A percentile compares a stretch with the other conserved stretches of the same genome.
Conservation (phyloP, 2,888 invertebrate species). For the Tinea pellionella region DNA sequence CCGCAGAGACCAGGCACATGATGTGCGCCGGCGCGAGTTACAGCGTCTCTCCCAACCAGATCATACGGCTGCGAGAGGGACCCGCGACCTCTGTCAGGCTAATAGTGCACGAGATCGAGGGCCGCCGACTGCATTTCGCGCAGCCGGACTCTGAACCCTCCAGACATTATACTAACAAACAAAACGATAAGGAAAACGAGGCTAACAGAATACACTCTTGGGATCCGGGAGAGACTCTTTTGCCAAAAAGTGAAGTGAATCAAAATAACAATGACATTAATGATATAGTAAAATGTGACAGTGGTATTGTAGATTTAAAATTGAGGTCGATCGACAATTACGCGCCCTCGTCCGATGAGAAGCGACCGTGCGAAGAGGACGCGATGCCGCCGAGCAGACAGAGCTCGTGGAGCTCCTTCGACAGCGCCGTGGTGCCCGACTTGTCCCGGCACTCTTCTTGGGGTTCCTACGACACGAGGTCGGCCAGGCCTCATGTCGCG, state of each 20-base stretch:
- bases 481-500: slow-evolving; percentile 24
- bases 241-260: slow-evolving; percentile 33
- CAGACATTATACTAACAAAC: slow-evolving; percentile 45
- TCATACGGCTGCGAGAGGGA: slow-evolving; percentile 81
- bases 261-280: slow-evolving; percentile 44
- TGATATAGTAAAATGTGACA: slow-evolving; percentile 63
- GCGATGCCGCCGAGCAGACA: slow-evolving; percentile 67
- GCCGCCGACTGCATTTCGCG: slow-evolving; percentile 56
- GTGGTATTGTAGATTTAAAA: slow-evolving; percentile 57
- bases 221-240: slow-evolving; percentile 72
- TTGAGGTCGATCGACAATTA: slow-evolving; percentile 73
- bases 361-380: slow-evolving; percentile 25
- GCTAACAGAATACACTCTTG: slow-evolving; percentile 72
- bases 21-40: slow-evolving; percentile 89
- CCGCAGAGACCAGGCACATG: slow-evolving; percentile 79
- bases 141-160: slow-evolving; percentile 39
- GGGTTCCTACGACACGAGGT: slow-evolving; percentile 81
- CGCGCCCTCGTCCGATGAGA: slow-evolving; percentile 41
- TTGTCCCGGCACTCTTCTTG: slow-evolving; percentile 84
- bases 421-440: slow-evolving; percentile 80
- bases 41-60: slow-evolving; percentile 92
- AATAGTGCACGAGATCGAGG: slow-evolving; percentile 75
- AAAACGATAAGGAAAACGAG: slow-evolving; percentile 30
- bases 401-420: slow-evolving; percentile 83
- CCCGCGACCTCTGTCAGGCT: slow-evolving; percentile 74